These are phyloP conservation scores for Leucoraja ocellata DNA, from an alignment of 2,797 vertebrate species.

Conservation along the genomic window DNA sequence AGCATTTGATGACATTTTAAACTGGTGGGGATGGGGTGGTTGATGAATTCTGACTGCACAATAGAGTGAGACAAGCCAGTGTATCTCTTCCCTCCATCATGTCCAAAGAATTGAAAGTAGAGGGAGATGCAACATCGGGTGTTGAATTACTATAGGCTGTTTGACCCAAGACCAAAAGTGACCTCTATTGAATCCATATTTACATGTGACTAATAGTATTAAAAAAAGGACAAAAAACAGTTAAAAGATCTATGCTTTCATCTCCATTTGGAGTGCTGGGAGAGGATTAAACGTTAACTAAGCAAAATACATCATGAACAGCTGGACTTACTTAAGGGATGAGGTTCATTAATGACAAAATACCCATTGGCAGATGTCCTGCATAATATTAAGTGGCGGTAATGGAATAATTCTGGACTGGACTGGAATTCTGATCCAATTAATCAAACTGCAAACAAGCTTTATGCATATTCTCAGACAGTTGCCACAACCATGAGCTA, in stretches of 20 bases:
- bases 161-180: slow-evolving; percentile 8
- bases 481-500: background rate
- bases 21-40: background rate
- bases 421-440: slow-evolving; percentile 37
- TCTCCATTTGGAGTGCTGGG: background rate
- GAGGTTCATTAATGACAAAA: slow-evolving; percentile 37
- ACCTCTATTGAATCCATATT: background rate
- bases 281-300: slow-evolving; percentile 34
- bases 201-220: background rate
- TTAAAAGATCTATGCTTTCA: background rate
- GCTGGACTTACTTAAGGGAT: slow-evolving; percentile 32
- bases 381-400: slow-evolving; percentile 30
- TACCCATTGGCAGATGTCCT: slow-evolving; percentile 33
- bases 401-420: slow-evolving; percentile 38
- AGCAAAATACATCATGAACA: slow-evolving; percentile 30
- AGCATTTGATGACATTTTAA: background rate
- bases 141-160: no score
- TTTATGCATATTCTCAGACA: background rate
- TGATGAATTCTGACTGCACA: background rate
- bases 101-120: background rate
- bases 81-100: background rate
- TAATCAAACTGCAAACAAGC: slow-evolving; percentile 35
- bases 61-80: background rate
- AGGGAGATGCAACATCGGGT: background rate
- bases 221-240: slow-evolving; percentile 26